phyloP scores from a whole-genome alignment of 2,113 vertebrate genomes.

The Thunnus thynnus region DNA sequence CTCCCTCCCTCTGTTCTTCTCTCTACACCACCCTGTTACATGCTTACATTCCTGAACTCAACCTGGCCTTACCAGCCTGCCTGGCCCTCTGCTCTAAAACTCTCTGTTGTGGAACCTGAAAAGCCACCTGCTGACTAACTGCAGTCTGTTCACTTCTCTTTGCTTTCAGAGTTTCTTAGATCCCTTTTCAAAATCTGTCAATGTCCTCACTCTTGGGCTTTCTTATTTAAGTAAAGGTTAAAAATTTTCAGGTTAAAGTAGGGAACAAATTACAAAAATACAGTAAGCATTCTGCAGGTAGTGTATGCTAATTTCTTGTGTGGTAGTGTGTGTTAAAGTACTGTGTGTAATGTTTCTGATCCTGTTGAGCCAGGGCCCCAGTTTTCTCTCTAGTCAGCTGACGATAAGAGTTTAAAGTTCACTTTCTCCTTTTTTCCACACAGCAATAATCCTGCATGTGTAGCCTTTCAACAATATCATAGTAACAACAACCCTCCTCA shows the following conservation, averaged over 20 bases:
- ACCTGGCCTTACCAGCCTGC: constrained; percentile 55
- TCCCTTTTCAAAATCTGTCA: not conserved
- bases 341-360: not conserved
- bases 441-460: constrained; percentile 16
- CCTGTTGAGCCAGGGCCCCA: constrained; percentile 22
- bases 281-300: not conserved
- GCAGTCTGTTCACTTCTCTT: not conserved
- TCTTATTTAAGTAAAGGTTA: not conserved
- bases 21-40: constrained; percentile 57
- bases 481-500: not conserved
- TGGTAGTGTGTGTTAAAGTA: not conserved
- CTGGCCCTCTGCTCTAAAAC: constrained; percentile 9
- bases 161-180: constrained; percentile 3
- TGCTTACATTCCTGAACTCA: constrained; percentile 68
- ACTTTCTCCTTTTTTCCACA: constrained; percentile 27
- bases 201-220: not conserved
- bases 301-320: not conserved
- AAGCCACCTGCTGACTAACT: constrained; percentile 48
- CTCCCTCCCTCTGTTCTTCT: constrained; percentile 50
- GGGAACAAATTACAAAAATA: not conserved
- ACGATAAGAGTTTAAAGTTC: constrained; percentile 65
- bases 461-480: not conserved
- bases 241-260: not conserved
- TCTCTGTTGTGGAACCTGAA: constrained; percentile 74
- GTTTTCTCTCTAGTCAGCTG: constrained; percentile 61